phyloP scores from a whole-genome alignment of 2,113 vertebrate species.

The Rostratula benghalensis region DNA sequence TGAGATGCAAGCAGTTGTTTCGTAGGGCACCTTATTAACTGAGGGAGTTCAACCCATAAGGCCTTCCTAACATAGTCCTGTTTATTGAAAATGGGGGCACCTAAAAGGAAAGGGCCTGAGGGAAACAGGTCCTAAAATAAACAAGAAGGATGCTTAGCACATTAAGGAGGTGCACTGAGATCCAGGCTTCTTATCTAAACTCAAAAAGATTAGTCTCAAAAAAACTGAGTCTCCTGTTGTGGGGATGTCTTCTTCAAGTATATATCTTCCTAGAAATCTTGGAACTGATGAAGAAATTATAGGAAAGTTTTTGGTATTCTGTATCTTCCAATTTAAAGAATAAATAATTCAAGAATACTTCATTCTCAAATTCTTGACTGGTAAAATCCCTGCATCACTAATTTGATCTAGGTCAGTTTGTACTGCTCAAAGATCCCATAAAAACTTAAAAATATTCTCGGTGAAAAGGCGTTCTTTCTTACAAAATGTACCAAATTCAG shows the following conservation, averaged over 20 bases:
- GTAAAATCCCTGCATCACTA: not conserved
- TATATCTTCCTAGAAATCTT: not conserved
- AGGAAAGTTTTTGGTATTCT: not conserved
- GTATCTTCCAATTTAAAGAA: not conserved
- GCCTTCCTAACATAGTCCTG: not conserved
- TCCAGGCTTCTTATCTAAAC: not conserved
- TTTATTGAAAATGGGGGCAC: not conserved
- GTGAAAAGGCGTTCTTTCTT: not conserved
- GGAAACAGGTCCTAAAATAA: not conserved
- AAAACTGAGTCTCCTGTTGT: not conserved
- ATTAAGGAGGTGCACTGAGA: not conserved
- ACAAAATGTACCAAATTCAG: not conserved
- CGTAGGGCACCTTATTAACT: not conserved
- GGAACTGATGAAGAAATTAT: not conserved
- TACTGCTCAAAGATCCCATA: not conserved
- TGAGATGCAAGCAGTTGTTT: not conserved
- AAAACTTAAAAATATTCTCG: not conserved
- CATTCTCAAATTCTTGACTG: rapidly evolving
- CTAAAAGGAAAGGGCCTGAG: not conserved
- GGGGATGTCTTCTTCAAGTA: not conserved
- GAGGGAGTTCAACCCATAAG: not conserved
- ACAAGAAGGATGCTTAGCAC: not conserved
- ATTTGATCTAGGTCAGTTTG: not conserved
- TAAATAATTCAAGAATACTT: not conserved
- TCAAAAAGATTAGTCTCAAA: not conserved